These are phyloP conservation scores for Uria lomvia DNA, from an alignment of 2,113 vertebrate species.

Conservation along the genomic window DNA sequence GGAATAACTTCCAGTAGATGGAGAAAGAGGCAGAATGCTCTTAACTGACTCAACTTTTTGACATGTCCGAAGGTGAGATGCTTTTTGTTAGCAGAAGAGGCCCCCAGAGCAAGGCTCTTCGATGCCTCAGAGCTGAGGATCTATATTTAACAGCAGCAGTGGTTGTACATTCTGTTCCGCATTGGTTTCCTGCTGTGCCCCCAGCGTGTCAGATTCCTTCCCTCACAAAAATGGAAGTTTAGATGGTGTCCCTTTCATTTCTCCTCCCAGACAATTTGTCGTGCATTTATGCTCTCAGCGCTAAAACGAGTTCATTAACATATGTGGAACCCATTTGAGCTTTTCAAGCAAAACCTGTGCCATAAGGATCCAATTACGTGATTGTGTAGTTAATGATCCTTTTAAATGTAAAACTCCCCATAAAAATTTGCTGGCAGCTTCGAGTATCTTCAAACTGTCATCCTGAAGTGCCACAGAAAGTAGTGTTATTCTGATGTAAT, in stretches of 20 bases:
- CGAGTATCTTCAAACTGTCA: background rate
- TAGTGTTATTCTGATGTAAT: background rate
- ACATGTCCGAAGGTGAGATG: background rate
- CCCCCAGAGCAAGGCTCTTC: background rate
- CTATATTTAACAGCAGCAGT: background rate
- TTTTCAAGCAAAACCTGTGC: constrained; percentile 8
- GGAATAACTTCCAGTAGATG: background rate
- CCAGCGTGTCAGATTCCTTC: background rate
- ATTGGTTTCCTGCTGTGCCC: constrained; percentile 24
- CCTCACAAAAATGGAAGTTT: constrained; percentile 9
- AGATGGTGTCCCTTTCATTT: background rate
- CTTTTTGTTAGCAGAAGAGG: background rate
- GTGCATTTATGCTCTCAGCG: background rate
- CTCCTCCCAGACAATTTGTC: background rate
- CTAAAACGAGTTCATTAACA: background rate
- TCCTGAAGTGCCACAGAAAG: background rate
- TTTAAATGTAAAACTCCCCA: background rate
- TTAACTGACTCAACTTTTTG: background rate
- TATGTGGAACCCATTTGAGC: background rate
- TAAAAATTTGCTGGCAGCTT: background rate
- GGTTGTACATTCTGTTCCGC: constrained; percentile 34
- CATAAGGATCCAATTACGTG: background rate
- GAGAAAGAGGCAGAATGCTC: background rate
- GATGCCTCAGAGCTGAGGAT: background rate
- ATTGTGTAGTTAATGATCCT: background rate